Evolutionary conservation across 92 coral and sea anemone genomes (phyloP), one percentile per base, ranked within the genome.

Genomic region (Zoanthus sociatus): DNA sequence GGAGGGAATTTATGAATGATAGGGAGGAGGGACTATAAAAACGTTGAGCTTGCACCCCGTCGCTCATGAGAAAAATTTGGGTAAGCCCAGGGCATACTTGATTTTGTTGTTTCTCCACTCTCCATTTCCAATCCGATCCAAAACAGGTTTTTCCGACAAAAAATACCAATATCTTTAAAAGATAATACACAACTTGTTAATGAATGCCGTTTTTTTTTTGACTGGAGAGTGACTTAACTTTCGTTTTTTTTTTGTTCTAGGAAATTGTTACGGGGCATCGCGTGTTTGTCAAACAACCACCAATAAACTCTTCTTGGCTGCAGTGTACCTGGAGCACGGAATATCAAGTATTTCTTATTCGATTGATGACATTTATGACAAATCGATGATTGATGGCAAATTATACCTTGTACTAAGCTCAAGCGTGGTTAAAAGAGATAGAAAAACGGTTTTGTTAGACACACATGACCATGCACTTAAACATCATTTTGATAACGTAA

Each of bases 251-350:
- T 8, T 18, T 8, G 1, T 44, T 47, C 6, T 47, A 74, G 78
- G 31, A 48, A 26, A 76, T 17, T 75, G 79, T 50, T n/a, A 18
- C 79, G 32, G 79, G 79, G 12, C 79, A 76, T 51, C 79, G 15
- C 4, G 66, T 76, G 18, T 1, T 8, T 5, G 47, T 51, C 10
- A 10, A 21, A 51, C 32, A 15, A 21, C 79, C 79, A 20, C 44
- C 45, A 1, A n/a, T 76, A 50, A 76, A 76, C 9, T 45, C 32
- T 15, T 48, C 79, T 0, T 48, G 64, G 79, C 33, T 76, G 20
- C 64, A 76, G 63, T 76, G 79, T 18, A 53, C 50, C 16, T 76
- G 79, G 79, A 21, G 18, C 44, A 6, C 45, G 9, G 50, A 18
- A 18, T 76, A 76, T 31, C 79, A 4, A 9, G 1, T 0, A 17